Conservation (phyloP, 2,888 invertebrate species). For the Diabrotica balteata region DNA sequence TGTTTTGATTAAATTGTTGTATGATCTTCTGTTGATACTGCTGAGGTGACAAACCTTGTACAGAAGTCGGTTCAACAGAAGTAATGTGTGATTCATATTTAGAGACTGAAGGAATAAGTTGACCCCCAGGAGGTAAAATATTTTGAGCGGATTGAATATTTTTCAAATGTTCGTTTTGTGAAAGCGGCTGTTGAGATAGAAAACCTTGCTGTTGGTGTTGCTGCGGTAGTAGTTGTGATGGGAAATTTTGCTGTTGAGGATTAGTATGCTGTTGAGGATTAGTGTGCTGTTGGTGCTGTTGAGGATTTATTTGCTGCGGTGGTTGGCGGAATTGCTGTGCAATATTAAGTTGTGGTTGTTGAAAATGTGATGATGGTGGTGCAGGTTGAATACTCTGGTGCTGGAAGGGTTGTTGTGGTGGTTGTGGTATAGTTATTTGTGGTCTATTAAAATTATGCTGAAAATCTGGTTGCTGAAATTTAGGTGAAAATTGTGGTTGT, state of each 20-base stretch:
- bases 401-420: constrained; percentile 45
- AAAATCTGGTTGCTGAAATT: constrained; percentile 45
- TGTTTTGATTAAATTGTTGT: constrained; percentile 45
- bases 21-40: constrained; percentile 44
- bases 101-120: constrained; percentile 78
- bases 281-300: constrained; percentile 32
- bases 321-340: constrained; percentile 6
- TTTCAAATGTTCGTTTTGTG: constrained; percentile 42
- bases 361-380: not conserved
- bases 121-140: constrained; percentile 71
- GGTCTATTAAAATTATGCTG: constrained; percentile 40
- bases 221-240: not conserved
- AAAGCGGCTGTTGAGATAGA: constrained; percentile 3
- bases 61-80: constrained; percentile 56
- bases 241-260: constrained; percentile 40
- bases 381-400: constrained; percentile 24
- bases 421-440: constrained; percentile 37
- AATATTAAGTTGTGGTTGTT: constrained; percentile 1
- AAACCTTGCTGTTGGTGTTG: constrained; percentile 41
- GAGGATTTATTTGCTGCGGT: not conserved
- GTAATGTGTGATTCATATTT: constrained; percentile 82
- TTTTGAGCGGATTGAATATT: constrained; percentile 50
- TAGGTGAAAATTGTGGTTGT: constrained; percentile 45
- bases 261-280: constrained; percentile 41
- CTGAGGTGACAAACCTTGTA: constrained; percentile 31